These are phyloP conservation scores for Eupithecia dodoneata DNA, from an alignment of 2,888 invertebrate species.

Conservation along the genomic window DNA sequence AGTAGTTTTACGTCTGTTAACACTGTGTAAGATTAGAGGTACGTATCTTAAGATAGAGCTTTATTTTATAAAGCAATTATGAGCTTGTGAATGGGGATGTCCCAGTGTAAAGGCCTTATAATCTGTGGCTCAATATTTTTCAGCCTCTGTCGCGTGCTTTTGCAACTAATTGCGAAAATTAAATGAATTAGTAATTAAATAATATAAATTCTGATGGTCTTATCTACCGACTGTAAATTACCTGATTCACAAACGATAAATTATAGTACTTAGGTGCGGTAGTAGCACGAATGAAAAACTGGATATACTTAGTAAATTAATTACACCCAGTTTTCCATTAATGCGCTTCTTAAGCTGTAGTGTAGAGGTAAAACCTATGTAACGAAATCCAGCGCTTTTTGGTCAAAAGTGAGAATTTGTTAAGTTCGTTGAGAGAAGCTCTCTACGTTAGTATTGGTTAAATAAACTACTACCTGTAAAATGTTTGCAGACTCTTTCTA, in stretches of 20 bases:
- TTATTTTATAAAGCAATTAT: background rate
- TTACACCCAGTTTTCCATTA: background rate
- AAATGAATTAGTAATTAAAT: too few species aligned
- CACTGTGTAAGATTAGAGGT: constrained; percentile 10
- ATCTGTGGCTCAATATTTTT: background rate
- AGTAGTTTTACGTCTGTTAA: constrained; percentile 22
- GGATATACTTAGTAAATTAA: too few species aligned
- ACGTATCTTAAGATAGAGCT: background rate
- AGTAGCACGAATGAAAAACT: too few species aligned
- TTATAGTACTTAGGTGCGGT: too few species aligned
- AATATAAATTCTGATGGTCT: too few species aligned
- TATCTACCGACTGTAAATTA: too few species aligned
- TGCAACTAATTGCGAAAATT: too few species aligned
- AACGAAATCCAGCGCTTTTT: background rate
- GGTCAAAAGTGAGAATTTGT: background rate
- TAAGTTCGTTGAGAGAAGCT: background rate
- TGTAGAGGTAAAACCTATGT: background rate
- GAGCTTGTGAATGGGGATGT: background rate
- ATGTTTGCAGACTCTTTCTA: background rate
- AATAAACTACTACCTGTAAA: background rate
- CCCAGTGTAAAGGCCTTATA: background rate
- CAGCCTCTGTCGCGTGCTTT: background rate
- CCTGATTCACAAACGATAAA: too few species aligned
- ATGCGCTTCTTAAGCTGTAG: background rate
- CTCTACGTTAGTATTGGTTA: background rate